Evolutionary conservation across 2,113 vertebrate species (phyloP).

Genomic region (Nycticryphes semicollaris): DNA sequence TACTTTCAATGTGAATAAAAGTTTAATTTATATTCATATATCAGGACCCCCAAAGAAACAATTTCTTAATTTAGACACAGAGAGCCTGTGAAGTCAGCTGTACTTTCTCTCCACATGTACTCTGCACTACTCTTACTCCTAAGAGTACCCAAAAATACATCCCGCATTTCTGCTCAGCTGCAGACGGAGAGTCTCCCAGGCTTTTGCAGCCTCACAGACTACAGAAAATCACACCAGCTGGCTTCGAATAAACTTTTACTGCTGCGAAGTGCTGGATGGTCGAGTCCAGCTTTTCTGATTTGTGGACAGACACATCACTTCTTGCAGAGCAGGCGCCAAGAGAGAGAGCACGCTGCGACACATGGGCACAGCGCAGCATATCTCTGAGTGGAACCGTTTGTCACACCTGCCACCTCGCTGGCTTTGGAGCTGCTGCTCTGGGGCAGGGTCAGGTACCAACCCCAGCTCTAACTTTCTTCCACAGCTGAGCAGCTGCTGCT

Average conservation of each 20-base stretch:
- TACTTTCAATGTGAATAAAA: background rate
- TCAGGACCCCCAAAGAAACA: background rate
- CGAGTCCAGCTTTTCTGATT: background rate
- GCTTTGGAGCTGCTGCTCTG: background rate
- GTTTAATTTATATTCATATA: background rate
- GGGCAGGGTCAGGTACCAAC: background rate
- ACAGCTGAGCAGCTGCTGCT: background rate
- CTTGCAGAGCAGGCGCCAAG: background rate
- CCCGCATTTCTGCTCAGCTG: background rate
- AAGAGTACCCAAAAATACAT: background rate
- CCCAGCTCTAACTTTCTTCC: background rate
- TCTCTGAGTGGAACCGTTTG: background rate
- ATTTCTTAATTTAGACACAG: background rate
- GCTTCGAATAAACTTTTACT: background rate
- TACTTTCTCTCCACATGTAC: background rate
- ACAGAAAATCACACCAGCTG: background rate
- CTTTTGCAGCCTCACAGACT: background rate
- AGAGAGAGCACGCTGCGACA: background rate
- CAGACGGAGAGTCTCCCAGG: background rate
- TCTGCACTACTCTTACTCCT: background rate
- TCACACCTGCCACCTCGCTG: background rate
- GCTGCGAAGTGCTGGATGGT: background rate
- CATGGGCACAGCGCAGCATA: fast-evolving
- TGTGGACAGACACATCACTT: fast-evolving
- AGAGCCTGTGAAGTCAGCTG: background rate